A percentile compares a stretch with the other conserved stretches of the same genome.
Evolutionary conservation across 1,140 invertebrate genomes (phyloP).

Genomic region (Ceratosolen fusciceps): DNA sequence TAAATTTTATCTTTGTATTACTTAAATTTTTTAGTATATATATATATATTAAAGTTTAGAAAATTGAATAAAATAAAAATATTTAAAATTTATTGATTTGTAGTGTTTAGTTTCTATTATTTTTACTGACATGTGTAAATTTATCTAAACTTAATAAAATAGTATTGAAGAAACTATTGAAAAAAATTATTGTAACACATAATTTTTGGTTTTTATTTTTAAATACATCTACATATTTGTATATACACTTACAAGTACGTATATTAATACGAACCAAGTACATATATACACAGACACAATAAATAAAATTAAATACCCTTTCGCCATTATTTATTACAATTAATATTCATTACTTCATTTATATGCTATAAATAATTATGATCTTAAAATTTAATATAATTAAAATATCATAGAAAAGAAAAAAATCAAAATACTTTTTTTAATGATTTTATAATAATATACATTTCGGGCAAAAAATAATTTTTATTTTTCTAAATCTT

Average conservation of each 20-base stretch:
- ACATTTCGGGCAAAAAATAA: not conserved
- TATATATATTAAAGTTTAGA: too few relatives aligned
- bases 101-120: too few relatives aligned
- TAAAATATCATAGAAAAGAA: not conserved
- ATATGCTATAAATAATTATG: too few relatives aligned
- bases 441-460: not conserved
- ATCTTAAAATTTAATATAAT: not conserved
- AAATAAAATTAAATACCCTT: constrained; percentile 60
- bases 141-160: too few relatives aligned
- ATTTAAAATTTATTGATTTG: too few relatives aligned
- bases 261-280: constrained; percentile 65
- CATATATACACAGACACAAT: constrained; percentile 70
- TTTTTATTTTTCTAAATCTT: not conserved
- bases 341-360: too few relatives aligned
- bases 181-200: constrained; percentile 5
- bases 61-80: too few relatives aligned
- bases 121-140: too few relatives aligned
- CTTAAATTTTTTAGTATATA: too few relatives aligned
- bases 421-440: not conserved
- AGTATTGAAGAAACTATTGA: not conserved
- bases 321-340: not conserved
- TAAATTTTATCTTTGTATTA: too few relatives aligned
- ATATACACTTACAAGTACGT: constrained; percentile 52
- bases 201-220: constrained; percentile 56
- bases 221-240: constrained; percentile 54